Percentiles rank a stretch among this genome's conserved stretches.
phyloP scores from a whole-genome alignment of 2,797 vertebrate genomes.

The Megalops cyprinoides region DNA sequence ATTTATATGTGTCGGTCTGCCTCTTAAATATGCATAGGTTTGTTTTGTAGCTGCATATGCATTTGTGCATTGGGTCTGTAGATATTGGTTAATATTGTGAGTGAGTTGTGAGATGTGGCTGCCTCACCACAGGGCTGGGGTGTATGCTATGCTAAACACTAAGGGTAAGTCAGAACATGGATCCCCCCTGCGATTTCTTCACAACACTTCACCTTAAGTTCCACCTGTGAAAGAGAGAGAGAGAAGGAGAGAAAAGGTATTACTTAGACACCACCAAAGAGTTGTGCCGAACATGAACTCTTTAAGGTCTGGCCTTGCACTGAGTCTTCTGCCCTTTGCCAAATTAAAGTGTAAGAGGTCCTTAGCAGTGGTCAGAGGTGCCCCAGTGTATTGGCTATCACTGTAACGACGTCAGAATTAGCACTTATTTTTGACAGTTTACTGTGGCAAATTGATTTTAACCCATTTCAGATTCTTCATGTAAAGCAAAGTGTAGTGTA shows the following conservation, averaged over 20 bases:
- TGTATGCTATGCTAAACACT: constrained; percentile 61
- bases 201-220: constrained; percentile 60
- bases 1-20: neutral
- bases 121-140: constrained; percentile 24
- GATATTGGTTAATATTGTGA: constrained; percentile 49
- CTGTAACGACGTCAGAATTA: neutral
- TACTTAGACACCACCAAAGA: constrained; percentile 7
- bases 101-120: constrained; percentile 33
- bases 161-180: constrained; percentile 69
- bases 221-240: constrained; percentile 54
- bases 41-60: constrained; percentile 49
- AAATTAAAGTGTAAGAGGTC: too few species aligned
- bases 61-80: constrained; percentile 62
- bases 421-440: neutral
- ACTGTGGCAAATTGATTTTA: neutral
- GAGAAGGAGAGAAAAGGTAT: constrained; percentile 47
- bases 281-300: neutral
- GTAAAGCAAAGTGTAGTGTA: neutral
- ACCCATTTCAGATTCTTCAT: neutral
- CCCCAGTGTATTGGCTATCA: neutral
- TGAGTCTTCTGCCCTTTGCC: neutral
- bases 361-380: neutral
- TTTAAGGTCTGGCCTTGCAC: neutral
- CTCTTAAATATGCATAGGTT: constrained; percentile 15
- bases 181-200: constrained; percentile 66